Conservation (phyloP, 1,140 invertebrate species). For the Drosophila insularis region DNA sequence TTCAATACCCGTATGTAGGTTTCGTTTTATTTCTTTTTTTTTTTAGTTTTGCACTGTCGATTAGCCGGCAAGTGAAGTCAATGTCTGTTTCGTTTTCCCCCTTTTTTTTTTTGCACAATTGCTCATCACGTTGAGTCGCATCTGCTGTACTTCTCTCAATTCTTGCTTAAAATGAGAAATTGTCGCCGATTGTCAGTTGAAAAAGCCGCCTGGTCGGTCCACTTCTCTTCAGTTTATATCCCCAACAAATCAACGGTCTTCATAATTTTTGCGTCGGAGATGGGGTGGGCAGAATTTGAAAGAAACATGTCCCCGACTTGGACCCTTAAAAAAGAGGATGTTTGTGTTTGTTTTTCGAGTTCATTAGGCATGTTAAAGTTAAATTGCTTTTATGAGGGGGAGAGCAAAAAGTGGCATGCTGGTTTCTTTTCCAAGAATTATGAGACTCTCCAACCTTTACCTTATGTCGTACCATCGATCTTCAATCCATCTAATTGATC, state of each 20-base stretch:
- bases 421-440: neutral
- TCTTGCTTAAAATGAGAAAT: conserved; percentile 57
- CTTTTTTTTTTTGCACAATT: conserved; percentile 54
- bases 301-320: conserved; percentile 34
- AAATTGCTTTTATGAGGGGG: conserved; percentile 7
- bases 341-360: conserved; percentile 63
- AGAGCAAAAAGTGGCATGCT: neutral
- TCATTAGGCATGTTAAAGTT: conserved; percentile 52
- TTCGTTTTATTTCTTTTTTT: conserved; percentile 53
- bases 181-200: conserved; percentile 69
- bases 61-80: conserved; percentile 73
- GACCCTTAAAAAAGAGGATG: conserved; percentile 57
- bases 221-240: conserved; percentile 11
- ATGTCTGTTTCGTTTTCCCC: conserved; percentile 52
- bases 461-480: neutral
- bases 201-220: conserved; percentile 1
- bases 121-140: conserved; percentile 61
- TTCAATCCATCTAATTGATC: conserved; percentile 1
- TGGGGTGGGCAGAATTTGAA: neutral
- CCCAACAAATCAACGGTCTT: conserved; percentile 60
- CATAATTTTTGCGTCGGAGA: conserved; percentile 53
- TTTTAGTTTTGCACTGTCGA: conserved; percentile 63
- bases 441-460: neutral
- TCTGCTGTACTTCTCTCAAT: conserved; percentile 11
- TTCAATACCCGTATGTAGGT: conserved; percentile 29